Evolutionary conservation across 2,888 invertebrate genomes (phyloP), one percentile per base, ranked within the genome.

Genomic region (Platycnemis pennipes): DNA sequence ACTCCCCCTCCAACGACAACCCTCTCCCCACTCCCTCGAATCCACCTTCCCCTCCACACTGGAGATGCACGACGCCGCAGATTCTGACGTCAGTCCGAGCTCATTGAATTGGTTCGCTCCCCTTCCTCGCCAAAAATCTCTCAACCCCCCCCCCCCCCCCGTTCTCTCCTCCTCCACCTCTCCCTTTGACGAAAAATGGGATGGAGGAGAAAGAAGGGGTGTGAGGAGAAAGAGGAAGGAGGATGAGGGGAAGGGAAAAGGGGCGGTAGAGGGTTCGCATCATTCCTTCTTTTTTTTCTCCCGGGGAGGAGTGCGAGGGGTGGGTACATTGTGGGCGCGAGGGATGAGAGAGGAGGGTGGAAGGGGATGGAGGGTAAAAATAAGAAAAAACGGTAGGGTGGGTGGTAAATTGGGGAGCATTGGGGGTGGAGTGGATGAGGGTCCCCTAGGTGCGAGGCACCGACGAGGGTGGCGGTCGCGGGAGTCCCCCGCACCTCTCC

Each of bases 11-110:
- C 8, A 53, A 5, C 53, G 11, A 2, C 53, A 53, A 53, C 2
- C 53, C 4, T 8, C 53, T 8, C 8, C 53, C 4, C 63, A 22
- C 63, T 26, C n/a, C n/a, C n/a, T 63, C 63, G 3, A 26, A 22
- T 26, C 63, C n/a, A 1, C 26, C 63, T 8, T 8, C 63, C 37
- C 53, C 44, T 42, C 37, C 22, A n/a, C 63, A 45, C 19, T 26
- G 31, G 63, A 91, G 91, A 44, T 89, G 89, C 89, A 89, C 88
- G 53, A 88, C 89, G 89, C 89, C 89, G 63, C 63, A 69, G 63
- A 42, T 69, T 63, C 91, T 91, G 91, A 91, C 91, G 91, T 91
- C 91, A 91, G 89, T 89, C 89, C 56, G 37, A 56, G 56, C 89
- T 89, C 89, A 89, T 89, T 89, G 89, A 89, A 89, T 89, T 42